phyloP scores from a whole-genome alignment of 2,113 vertebrate species.

The Eurypyga helias region DNA sequence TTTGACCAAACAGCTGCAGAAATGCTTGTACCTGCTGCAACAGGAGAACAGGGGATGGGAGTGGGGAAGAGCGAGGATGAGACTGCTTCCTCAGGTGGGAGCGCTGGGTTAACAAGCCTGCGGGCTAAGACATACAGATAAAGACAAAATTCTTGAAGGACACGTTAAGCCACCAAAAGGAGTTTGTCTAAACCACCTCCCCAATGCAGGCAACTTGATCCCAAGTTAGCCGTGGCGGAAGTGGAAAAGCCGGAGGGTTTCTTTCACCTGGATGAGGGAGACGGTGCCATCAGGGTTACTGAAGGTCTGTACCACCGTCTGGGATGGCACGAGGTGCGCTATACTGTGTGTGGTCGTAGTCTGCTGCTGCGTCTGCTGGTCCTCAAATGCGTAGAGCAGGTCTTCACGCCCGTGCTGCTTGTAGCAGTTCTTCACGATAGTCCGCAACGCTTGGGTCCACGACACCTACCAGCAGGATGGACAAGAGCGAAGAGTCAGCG shows the following conservation, averaged over 20 bases:
- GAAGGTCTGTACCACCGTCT: slow-evolving; percentile 97
- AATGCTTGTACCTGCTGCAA: neutral
- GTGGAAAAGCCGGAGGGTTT: accelerated
- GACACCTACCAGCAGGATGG: slow-evolving; percentile 82
- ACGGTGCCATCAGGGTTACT: slow-evolving; percentile 98
- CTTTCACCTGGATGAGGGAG: slow-evolving; percentile 95
- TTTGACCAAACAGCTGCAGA: neutral
- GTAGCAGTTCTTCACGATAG: slow-evolving; percentile 99
- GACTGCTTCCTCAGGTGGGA: neutral
- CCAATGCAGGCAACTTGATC: accelerated
- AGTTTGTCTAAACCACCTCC: neutral
- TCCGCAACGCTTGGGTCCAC: slow-evolving; percentile 95
- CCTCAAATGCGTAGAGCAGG: slow-evolving; percentile 95
- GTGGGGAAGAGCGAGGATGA: neutral
- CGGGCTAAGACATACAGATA: neutral
- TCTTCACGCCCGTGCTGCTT: slow-evolving; percentile 97
- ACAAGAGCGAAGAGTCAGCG: accelerated
- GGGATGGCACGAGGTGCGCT: slow-evolving; percentile 94
- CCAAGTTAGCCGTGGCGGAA: accelerated
- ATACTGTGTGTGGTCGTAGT: slow-evolving; percentile 89
- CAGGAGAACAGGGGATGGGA: neutral
- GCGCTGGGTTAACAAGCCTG: accelerated
- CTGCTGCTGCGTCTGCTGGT: slow-evolving; percentile 88
- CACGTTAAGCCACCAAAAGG: neutral
- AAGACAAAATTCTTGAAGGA: neutral